These are phyloP conservation scores for Drosophila trichaetosa DNA, from an alignment of 2,888 invertebrate species.

Conservation along the genomic window DNA sequence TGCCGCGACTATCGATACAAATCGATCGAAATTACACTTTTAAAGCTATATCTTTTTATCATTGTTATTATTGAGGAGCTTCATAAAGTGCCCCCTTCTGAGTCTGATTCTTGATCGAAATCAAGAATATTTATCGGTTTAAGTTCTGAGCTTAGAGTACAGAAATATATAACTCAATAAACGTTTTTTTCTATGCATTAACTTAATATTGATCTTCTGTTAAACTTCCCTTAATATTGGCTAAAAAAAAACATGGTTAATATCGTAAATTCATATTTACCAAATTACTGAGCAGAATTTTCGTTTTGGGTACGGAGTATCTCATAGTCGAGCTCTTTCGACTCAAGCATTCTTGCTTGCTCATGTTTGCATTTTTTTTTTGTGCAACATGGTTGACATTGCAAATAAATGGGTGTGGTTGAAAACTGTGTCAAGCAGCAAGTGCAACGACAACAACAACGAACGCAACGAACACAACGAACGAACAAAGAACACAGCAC, in stretches of 20 bases:
- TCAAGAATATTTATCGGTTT: neutral
- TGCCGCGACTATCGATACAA: neutral
- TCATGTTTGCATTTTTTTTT: conserved; percentile 12
- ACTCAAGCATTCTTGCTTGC: neutral
- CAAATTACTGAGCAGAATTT: neutral
- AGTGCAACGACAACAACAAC: conserved; percentile 54
- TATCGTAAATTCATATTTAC: too few relatives aligned
- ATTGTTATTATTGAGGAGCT: neutral
- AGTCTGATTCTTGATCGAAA: too few relatives aligned
- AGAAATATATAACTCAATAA: neutral
- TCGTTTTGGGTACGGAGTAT: neutral
- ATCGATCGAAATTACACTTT: neutral
- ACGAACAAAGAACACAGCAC: conserved; percentile 4
- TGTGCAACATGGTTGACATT: conserved; percentile 65
- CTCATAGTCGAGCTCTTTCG: neutral
- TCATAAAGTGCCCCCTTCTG: neutral
- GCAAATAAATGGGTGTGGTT: conserved; percentile 77
- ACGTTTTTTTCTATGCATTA: neutral
- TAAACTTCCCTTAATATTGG: too few relatives aligned
- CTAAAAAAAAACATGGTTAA: too few relatives aligned
- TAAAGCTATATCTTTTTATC: neutral
- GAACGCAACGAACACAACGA: conserved; percentile 45
- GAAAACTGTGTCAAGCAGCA: conserved; percentile 78
- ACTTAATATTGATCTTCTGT: neutral
- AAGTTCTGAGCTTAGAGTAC: neutral